Evolutionary conservation across 1,140 invertebrate species (phyloP).

Genomic region (Lerema accius): DNA sequence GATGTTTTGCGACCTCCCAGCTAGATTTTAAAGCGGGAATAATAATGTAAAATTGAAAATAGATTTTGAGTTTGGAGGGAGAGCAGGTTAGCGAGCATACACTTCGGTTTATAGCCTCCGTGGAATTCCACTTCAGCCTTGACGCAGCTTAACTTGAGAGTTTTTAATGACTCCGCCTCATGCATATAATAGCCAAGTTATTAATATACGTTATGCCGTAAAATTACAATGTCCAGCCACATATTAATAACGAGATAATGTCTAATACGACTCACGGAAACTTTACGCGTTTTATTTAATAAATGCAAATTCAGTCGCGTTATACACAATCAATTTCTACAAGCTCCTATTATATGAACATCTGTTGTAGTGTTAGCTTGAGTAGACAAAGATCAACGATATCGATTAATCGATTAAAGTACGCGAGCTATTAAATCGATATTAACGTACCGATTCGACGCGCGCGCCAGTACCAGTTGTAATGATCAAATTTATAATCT

Average conservation of each 20-base stretch:
- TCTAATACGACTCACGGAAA: constrained; percentile 37
- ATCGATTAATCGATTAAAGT: constrained; percentile 69
- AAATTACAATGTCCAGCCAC: constrained; percentile 57
- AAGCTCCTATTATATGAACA: background rate
- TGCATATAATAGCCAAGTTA: constrained; percentile 48
- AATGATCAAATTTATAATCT: constrained; percentile 82
- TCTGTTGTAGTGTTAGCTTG: constrained; percentile 7
- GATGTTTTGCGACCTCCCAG: background rate
- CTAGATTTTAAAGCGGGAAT: constrained; percentile 33
- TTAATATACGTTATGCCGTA: constrained; percentile 52
- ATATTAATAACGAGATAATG: constrained; percentile 52
- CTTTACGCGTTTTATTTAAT: constrained; percentile 45
- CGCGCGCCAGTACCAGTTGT: constrained; percentile 73
- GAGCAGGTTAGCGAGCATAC: constrained; percentile 25
- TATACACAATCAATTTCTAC: constrained; percentile 35
- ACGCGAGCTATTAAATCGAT: constrained; percentile 72
- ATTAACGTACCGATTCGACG: constrained; percentile 74
- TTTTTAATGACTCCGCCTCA: constrained; percentile 47
- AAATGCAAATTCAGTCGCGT: constrained; percentile 47
- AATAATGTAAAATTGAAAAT: constrained; percentile 36
- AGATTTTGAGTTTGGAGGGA: constrained; percentile 32
- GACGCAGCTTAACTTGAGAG: constrained; percentile 26
- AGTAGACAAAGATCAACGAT: constrained; percentile 54
- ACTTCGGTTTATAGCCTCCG: constrained; percentile 41
- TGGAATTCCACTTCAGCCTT: constrained; percentile 52